These are phyloP conservation scores for Pyrocoelia pectoralis DNA, from an alignment of 2,888 invertebrate species.

Conservation along the genomic window DNA sequence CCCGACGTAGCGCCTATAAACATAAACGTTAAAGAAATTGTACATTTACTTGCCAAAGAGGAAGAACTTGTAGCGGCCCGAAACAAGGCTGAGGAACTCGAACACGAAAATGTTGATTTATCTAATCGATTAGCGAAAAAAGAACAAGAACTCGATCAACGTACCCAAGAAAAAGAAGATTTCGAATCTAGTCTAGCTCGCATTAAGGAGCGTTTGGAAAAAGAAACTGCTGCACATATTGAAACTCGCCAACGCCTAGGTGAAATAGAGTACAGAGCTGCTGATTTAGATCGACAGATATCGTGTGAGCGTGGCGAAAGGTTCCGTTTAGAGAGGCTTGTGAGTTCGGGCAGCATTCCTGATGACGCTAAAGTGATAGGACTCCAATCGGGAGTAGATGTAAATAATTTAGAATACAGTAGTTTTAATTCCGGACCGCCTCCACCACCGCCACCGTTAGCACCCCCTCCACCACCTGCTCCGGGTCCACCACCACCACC, in stretches of 20 bases:
- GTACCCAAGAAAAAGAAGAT: slow-evolving; percentile 92
- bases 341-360: slow-evolving; percentile 90
- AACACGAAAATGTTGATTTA: slow-evolving; percentile 88
- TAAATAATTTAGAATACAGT: slow-evolving; percentile 42
- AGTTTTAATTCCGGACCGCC: slow-evolving; percentile 49
- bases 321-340: slow-evolving; percentile 82
- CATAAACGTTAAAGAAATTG: slow-evolving; percentile 91
- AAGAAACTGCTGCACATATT: slow-evolving; percentile 86
- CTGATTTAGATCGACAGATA: slow-evolving; percentile 66
- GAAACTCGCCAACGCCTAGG: slow-evolving; percentile 82
- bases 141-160: slow-evolving; percentile 90
- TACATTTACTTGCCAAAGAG: slow-evolving; percentile 90
- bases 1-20: slow-evolving; percentile 87
- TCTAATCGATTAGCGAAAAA: slow-evolving; percentile 87
- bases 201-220: slow-evolving; percentile 87
- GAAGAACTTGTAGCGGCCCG: slow-evolving; percentile 89
- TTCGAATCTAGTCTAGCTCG: slow-evolving; percentile 82
- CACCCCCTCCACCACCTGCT: slow-evolving; percentile 49
- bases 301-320: slow-evolving; percentile 83
- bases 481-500: slow-evolving; percentile 59
- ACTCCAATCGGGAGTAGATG: slow-evolving; percentile 51
- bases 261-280: slow-evolving; percentile 65
- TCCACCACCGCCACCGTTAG: slow-evolving; percentile 52
- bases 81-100: slow-evolving; percentile 85
- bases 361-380: slow-evolving; percentile 88